phyloP scores from a whole-genome alignment of 2,888 invertebrate species.

The Nomada hirtipes region DNA sequence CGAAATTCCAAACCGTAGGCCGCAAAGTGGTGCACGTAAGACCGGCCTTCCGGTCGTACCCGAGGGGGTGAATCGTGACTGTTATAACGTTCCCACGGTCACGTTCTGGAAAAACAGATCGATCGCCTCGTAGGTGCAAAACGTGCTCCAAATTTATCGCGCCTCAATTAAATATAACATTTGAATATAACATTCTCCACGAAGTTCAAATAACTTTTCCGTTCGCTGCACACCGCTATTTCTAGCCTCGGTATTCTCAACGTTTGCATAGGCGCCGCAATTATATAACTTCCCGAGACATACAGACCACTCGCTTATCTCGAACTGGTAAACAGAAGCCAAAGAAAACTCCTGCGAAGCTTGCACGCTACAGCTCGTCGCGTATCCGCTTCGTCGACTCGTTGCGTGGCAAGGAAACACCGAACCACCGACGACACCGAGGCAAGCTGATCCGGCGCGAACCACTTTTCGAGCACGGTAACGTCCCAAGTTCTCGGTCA shows the following conservation, averaged over 20 bases:
- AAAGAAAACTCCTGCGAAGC: neutral
- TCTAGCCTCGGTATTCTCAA: neutral
- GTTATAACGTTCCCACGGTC: constrained; percentile 67
- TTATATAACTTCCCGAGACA: constrained; percentile 21
- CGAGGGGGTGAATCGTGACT: constrained; percentile 58
- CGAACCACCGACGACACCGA: neutral
- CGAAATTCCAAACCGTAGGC: constrained; percentile 78
- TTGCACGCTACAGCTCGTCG: neutral
- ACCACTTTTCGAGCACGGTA: constrained; percentile 33
- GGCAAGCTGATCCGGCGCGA: neutral
- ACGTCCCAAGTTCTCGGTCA: constrained; percentile 64
- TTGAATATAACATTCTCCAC: too few species aligned
- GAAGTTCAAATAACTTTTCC: neutral
- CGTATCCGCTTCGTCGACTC: too few species aligned
- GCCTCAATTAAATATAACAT: too few species aligned
- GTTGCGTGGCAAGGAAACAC: neutral
- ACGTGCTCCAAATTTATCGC: constrained; percentile 11
- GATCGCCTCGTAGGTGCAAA: constrained; percentile 9
- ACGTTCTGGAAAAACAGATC: constrained; percentile 65
- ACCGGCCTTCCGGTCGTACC: constrained; percentile 70
- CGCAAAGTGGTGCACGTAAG: constrained; percentile 62
- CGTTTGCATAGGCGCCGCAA: neutral
- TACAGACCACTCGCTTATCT: neutral
- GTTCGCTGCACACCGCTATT: neutral
- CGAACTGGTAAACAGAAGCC: constrained; percentile 18